A percentile compares a stretch with the other conserved stretches of the same genome.
Conservation (phyloP, 64 coral and sea anemone genomes). For the Hydrozoanthus tunicans region DNA sequence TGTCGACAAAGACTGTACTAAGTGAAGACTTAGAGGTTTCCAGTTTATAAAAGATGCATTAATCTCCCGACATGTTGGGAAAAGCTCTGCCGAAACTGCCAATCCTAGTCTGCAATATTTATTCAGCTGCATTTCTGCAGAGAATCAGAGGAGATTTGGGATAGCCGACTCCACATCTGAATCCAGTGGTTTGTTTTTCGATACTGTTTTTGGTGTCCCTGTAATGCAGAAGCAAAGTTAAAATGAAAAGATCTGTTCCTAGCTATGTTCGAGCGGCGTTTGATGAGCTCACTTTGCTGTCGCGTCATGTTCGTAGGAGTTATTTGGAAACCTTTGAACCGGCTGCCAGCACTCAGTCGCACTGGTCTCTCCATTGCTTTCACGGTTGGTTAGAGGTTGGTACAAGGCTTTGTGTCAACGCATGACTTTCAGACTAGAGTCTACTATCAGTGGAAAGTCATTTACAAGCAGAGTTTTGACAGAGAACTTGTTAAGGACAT, state of each 20-base stretch:
- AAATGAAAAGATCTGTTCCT: constrained; percentile 9
- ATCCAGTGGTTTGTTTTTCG: neutral
- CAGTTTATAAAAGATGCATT: no score
- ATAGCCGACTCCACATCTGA: neutral
- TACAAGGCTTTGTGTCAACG: constrained; percentile 6
- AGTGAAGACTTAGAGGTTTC: no score
- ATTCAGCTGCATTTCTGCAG: neutral
- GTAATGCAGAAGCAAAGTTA: constrained; percentile 7
- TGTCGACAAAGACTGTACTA: no score
- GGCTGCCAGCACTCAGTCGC: neutral
- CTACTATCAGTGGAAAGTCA: no score
- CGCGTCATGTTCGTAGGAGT: neutral
- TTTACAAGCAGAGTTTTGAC: no score
- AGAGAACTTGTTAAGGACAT: no score
- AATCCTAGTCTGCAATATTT: no score
- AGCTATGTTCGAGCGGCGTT: constrained; percentile 9
- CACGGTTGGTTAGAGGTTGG: constrained; percentile 10
- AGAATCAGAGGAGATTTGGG: neutral
- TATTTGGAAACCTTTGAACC: neutral
- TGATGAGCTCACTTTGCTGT: constrained; percentile 7
- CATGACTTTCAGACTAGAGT: neutral
- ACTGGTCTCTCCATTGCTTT: neutral
- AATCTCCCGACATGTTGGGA: no score
- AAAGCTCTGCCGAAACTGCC: no score
- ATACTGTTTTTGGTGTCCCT: constrained; percentile 11